phyloP scores from a whole-genome alignment of 2,888 invertebrate species.

The Tenthredo livida region DNA sequence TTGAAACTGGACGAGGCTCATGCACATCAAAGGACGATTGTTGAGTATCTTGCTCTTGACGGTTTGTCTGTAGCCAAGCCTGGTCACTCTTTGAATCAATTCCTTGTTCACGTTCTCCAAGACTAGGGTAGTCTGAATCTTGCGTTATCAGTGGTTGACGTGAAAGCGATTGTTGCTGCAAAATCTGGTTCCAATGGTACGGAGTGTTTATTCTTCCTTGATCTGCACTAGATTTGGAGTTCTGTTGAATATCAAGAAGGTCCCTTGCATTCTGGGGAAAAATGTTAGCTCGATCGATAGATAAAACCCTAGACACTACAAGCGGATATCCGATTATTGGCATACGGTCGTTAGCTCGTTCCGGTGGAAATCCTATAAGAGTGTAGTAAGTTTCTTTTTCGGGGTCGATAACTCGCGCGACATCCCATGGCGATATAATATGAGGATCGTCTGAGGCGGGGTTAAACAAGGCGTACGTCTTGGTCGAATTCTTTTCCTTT shows the following conservation, averaged over 20 bases:
- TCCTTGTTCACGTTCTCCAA: background rate
- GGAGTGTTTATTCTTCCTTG: background rate
- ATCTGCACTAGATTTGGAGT: background rate
- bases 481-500: background rate
- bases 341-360: background rate
- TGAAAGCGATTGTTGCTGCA: background rate
- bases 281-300: conserved; percentile 2
- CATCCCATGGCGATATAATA: conserved; percentile 13
- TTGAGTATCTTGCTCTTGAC: background rate
- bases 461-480: conserved; percentile 8
- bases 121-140: background rate
- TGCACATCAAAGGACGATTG: background rate
- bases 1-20: background rate
- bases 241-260: background rate
- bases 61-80: background rate
- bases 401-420: background rate
- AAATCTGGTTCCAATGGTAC: background rate
- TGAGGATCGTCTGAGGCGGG: conserved; percentile 3
- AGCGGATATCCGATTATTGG: conserved; percentile 22
- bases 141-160: background rate
- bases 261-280: background rate
- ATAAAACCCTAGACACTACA: background rate
- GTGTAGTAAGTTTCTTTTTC: conserved; percentile 18
- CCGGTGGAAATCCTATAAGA: background rate
- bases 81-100: background rate